phyloP scores from a whole-genome alignment of 2,113 vertebrate species.

The Pycnonotus jocosus region DNA sequence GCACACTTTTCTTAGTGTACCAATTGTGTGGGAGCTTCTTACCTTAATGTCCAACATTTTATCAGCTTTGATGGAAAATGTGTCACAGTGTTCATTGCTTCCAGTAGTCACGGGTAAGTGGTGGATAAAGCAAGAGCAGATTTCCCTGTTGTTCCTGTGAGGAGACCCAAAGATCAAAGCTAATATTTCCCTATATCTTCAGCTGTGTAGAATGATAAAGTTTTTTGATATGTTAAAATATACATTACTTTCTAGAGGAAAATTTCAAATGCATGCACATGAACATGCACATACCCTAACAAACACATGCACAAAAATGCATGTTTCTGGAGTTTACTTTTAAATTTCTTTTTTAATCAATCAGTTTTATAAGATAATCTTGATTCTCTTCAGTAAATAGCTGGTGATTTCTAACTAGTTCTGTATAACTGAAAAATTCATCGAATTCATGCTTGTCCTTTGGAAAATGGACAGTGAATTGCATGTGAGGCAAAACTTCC shows the following conservation, averaged over 20 bases:
- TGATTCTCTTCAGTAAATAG: not conserved
- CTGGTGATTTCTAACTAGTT: not conserved
- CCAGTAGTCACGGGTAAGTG: not conserved
- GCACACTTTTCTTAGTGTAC: not conserved
- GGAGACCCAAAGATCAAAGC: not conserved
- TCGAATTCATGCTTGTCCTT: not conserved
- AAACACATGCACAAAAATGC: not conserved
- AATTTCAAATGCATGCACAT: not conserved
- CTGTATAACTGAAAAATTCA: not conserved
- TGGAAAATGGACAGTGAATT: not conserved
- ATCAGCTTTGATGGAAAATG: not conserved
- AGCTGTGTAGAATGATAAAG: not conserved
- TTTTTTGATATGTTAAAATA: not conserved
- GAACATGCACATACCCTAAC: not conserved
- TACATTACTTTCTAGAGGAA: not conserved
- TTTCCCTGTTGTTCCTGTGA: not conserved
- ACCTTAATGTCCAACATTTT: not conserved
- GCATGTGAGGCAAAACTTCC: not conserved
- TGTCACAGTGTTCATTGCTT: not conserved
- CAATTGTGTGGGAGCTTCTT: rapidly evolving
- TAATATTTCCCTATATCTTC: not conserved
- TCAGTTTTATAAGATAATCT: not conserved
- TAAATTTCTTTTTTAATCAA: not conserved
- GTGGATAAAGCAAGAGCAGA: not conserved
- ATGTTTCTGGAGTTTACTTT: not conserved